These are phyloP conservation scores for Eulimnadia texana DNA, from an alignment of 1,140 invertebrate species.

Conservation along the genomic window DNA sequence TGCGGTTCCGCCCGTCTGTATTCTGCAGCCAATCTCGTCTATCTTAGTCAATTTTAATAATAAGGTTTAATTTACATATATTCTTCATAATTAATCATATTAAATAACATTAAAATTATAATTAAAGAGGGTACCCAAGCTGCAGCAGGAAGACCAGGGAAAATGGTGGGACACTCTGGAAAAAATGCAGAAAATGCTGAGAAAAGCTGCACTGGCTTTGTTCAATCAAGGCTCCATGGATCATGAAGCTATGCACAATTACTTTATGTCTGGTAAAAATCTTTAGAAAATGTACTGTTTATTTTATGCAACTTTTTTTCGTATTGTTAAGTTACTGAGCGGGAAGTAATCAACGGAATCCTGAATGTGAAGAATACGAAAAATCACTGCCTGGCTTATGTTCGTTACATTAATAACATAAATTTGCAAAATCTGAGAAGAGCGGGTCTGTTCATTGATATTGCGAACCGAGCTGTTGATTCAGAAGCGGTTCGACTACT, in stretches of 20 bases:
- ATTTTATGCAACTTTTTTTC: constrained; percentile 5
- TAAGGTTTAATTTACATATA: constrained; percentile 52
- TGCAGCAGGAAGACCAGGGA: constrained; percentile 89
- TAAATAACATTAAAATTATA: background rate
- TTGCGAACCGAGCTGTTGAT: constrained; percentile 81
- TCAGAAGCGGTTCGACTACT: constrained; percentile 82
- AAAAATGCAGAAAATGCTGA: constrained; percentile 86
- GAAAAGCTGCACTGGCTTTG: constrained; percentile 76
- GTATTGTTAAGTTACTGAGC: constrained; percentile 69
- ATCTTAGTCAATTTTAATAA: constrained; percentile 96
- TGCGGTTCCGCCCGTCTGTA: constrained; percentile 79
- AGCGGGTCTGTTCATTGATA: constrained; percentile 87
- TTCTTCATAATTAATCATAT: background rate
- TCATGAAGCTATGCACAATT: constrained; percentile 90
- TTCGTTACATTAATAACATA: constrained; percentile 91
- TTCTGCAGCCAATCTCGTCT: constrained; percentile 91
- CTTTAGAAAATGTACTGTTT: background rate
- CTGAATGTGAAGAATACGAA: constrained; percentile 87
- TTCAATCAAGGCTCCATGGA: constrained; percentile 72
- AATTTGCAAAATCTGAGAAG: constrained; percentile 89
- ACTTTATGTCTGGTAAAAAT: constrained; percentile 87
- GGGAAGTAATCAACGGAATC: constrained; percentile 91
- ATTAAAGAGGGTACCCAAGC: constrained; percentile 66
- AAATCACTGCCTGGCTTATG: constrained; percentile 81
- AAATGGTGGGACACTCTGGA: constrained; percentile 94